A percentile compares a stretch with the other conserved stretches of the same genome.
These are phyloP conservation scores for Syngnathus typhle DNA, from an alignment of 2,113 vertebrate genomes.

Conservation along the genomic window DNA sequence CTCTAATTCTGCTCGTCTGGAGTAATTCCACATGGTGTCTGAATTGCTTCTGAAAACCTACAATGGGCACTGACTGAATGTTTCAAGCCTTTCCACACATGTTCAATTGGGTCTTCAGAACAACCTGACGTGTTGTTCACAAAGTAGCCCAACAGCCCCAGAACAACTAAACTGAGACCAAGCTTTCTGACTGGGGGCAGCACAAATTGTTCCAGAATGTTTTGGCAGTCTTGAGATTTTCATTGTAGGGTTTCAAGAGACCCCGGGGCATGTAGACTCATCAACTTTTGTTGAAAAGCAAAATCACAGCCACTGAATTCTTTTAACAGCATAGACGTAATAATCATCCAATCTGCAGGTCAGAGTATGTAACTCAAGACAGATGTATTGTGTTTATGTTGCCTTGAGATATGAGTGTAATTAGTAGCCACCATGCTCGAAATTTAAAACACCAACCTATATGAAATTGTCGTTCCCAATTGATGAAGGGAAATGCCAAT, in stretches of 20 bases:
- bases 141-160: neutral
- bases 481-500: too few species aligned
- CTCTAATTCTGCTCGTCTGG: constrained; percentile 24
- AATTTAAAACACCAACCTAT: too few species aligned
- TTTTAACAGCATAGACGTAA: too few species aligned
- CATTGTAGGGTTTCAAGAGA: neutral
- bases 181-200: neutral
- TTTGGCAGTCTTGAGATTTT: neutral
- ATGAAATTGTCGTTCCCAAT: too few species aligned
- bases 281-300: neutral
- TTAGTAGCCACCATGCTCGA: too few species aligned
- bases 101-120: neutral
- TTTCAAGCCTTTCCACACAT: neutral
- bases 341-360: too few species aligned
- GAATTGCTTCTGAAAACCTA: neutral
- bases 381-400: too few species aligned
- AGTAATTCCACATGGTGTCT: neutral
- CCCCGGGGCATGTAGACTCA: too few species aligned
- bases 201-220: neutral
- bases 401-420: too few species aligned
- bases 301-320: too few species aligned
- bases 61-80: neutral
- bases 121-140: neutral
- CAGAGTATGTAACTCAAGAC: too few species aligned
- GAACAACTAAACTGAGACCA: too few species aligned